These are phyloP conservation scores for Crotalus viridis DNA, from an alignment of 2,113 vertebrate species.

Conservation along the genomic window DNA sequence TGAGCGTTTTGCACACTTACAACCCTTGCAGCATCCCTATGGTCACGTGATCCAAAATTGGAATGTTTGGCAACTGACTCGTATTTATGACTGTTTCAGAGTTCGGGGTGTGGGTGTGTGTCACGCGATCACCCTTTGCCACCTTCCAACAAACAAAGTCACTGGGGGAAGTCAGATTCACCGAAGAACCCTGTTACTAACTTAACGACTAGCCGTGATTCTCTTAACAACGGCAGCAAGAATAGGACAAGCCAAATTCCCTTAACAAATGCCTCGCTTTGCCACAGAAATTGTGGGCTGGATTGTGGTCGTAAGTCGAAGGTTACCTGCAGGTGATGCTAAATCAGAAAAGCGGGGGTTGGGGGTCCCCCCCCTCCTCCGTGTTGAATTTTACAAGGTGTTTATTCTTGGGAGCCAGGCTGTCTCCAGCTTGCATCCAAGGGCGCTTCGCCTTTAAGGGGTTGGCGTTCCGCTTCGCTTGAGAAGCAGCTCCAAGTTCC, in stretches of 20 bases:
- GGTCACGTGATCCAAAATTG: not conserved
- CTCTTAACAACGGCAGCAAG: not conserved
- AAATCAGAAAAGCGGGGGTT: not conserved
- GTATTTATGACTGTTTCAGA: not conserved
- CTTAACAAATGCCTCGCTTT: not conserved
- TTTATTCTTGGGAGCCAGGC: not conserved
- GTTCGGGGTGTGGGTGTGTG: too few relatives aligned
- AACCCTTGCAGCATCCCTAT: not conserved
- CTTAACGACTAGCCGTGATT: not conserved
- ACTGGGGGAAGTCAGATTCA: not conserved
- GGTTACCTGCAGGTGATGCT: not conserved
- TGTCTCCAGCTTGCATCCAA: not conserved
- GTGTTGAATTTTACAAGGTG: not conserved
- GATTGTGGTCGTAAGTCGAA: not conserved
- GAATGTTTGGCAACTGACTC: not conserved
- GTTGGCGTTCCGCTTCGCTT: constrained; percentile 60
- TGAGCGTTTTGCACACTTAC: not conserved
- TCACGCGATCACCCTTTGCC: not conserved
- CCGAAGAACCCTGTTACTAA: not conserved
- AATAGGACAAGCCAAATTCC: not conserved
- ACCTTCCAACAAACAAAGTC: not conserved
- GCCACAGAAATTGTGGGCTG: not conserved
- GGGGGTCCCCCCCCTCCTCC: rapidly evolving
- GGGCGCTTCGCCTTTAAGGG: constrained; percentile 61
- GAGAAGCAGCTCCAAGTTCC: constrained; percentile 24